Conservation (phyloP, 2,888 invertebrate species). For the Amitus sp. region DNA sequence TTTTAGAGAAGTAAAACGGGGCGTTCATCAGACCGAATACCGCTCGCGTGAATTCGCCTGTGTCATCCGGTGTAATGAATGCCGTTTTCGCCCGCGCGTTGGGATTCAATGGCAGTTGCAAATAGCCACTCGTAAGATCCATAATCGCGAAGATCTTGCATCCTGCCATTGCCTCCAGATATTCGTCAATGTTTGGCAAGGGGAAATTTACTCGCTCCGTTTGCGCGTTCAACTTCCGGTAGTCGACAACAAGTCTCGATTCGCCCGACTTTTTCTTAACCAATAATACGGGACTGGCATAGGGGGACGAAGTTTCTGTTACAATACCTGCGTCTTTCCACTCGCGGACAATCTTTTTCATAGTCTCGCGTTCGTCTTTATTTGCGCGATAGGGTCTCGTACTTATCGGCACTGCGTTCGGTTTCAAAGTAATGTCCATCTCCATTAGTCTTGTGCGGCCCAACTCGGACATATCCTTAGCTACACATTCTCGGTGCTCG, state of each 20-base stretch:
- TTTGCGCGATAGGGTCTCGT: conserved; percentile 25
- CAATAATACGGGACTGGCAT: conserved; percentile 37
- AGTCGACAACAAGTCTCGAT: conserved; percentile 37
- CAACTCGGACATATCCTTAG: conserved; percentile 9
- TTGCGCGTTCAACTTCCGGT: conserved; percentile 27
- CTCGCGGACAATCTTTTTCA: conserved; percentile 28
- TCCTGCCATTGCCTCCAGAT: conserved; percentile 16
- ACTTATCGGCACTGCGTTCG: conserved; percentile 9
- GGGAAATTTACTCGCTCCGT: conserved; percentile 28
- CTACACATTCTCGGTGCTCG: conserved; percentile 6
- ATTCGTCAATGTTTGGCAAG: conserved; percentile 31
- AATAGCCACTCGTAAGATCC: conserved; percentile 32
- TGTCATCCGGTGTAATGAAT: conserved; percentile 41
- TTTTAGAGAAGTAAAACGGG: conserved; percentile 44
- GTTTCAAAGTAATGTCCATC: conserved; percentile 16
- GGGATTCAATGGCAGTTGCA: conserved; percentile 31
- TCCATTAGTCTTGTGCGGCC: conserved; percentile 11
- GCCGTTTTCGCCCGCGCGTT: conserved; percentile 31
- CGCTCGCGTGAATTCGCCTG: conserved; percentile 46
- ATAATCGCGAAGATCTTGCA: conserved; percentile 14
- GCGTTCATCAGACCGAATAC: conserved; percentile 51
- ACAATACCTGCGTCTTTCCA: conserved; percentile 31
- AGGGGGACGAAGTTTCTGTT: conserved; percentile 26
- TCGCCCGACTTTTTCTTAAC: conserved; percentile 36
- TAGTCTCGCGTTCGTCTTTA: conserved; percentile 18